Evolutionary conservation across 1,140 invertebrate species (phyloP).

Genomic region (Sesamia nonagrioides): DNA sequence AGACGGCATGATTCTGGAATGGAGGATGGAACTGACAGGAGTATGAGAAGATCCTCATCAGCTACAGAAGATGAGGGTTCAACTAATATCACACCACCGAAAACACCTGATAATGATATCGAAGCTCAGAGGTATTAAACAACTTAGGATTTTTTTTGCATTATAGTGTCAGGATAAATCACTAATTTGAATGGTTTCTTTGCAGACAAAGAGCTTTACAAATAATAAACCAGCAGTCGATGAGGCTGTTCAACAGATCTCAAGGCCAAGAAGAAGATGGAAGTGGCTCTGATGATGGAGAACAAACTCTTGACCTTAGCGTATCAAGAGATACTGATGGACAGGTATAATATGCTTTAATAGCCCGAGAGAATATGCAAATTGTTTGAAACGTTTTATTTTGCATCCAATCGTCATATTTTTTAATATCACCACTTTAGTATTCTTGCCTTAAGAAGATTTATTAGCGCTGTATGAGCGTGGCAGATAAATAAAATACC

Average conservation of each 20-base stretch:
- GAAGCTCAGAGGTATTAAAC: constrained; percentile 76
- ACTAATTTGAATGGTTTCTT: constrained; percentile 30
- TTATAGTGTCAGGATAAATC: background rate
- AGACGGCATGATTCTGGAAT: constrained; percentile 77
- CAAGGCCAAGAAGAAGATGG: constrained; percentile 80
- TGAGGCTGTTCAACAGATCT: constrained; percentile 78
- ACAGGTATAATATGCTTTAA: constrained; percentile 72
- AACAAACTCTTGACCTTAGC: constrained; percentile 86
- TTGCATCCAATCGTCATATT: constrained; percentile 24
- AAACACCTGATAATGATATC: constrained; percentile 82
- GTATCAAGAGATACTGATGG: constrained; percentile 85
- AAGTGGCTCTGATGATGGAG: constrained; percentile 86
- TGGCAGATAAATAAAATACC: constrained; percentile 35
- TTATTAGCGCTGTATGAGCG: constrained; percentile 10
- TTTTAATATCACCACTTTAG: constrained; percentile 34
- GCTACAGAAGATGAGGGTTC: constrained; percentile 84
- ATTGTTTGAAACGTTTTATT: constrained; percentile 9
- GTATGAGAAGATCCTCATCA: constrained; percentile 78
- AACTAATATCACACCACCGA: constrained; percentile 83
- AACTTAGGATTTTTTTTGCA: background rate
- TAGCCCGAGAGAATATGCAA: constrained; percentile 13
- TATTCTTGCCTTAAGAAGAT: constrained; percentile 13
- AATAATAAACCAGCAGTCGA: constrained; percentile 82
- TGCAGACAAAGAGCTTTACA: constrained; percentile 82
- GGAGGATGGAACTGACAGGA: constrained; percentile 74